Evolutionary conservation across 1,140 invertebrate species (phyloP), one percentile per base, ranked within the genome.

Genomic region (Hypothenemus hampei): DNA sequence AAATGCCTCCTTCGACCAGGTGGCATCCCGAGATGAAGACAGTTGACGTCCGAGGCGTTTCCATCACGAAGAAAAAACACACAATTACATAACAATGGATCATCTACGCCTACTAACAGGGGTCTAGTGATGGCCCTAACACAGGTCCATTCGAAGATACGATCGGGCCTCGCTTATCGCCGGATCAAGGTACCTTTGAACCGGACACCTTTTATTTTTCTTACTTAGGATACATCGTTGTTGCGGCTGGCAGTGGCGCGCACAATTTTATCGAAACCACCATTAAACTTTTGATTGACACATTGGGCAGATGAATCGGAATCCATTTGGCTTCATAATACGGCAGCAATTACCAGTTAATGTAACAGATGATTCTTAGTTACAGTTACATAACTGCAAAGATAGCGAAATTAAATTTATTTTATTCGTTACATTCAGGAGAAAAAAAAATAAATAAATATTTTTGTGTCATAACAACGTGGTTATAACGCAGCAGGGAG

Each of bases 101-200:
- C 60, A 69, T 69, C 65, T 69, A 69, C 68, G 68, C 68, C 68
- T 69, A 69, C 68, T 69, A 69, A 69, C 66, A 68, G 62, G 63
- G 64, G 24, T n/a, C 65, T 66, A 67, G 59, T 63, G 65, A 68
- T 68, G 68, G 68, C 64, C 65, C 64, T 67, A 66, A 68, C 68
- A 66, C 64, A n/a, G n/a, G 61, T 58, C 50, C 40, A 46, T n/a
- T n/a, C n/a, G n/a, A 23, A 50, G 68, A 69, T 69, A 69, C 37
- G 58, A 68, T 69, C 68, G 56, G 31, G n/a, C 40, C 21, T 65
- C 65, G 66, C 64, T 65, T 29, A 33, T 49, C 48, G 35, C 45
- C 57, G 62, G 58, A 68, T 67, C 66, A 36, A 29, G 10, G 16
- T 16, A 13, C 7, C 35, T 37, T 37, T 8, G 35, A n/a, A 37